A percentile compares a stretch with the other conserved stretches of the same genome.
These are phyloP conservation scores for Synanthedon tipuliformis DNA, from an alignment of 2,888 invertebrate genomes.

Conservation along the genomic window DNA sequence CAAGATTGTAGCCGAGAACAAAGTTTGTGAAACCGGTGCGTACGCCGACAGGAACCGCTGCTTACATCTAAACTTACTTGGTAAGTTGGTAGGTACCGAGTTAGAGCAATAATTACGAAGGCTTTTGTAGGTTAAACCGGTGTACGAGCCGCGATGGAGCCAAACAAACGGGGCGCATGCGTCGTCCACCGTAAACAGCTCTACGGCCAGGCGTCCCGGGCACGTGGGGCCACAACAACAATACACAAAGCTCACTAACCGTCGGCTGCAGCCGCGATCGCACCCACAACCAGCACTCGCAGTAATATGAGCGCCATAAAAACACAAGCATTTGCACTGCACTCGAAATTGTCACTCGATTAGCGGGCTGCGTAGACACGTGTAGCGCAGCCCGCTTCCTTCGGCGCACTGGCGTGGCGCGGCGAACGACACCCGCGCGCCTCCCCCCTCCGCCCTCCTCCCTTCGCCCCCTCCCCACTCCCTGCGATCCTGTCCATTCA, in stretches of 20 bases:
- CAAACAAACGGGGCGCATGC: conserved; percentile 61
- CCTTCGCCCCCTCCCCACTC: conserved; percentile 15
- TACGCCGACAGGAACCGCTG: neutral
- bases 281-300: conserved; percentile 73
- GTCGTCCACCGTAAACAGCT: conserved; percentile 57
- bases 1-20: neutral
- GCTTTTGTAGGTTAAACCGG: conserved; percentile 57
- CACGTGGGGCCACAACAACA: conserved; percentile 32
- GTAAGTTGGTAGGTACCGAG: conserved; percentile 5
- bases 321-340: conserved; percentile 77
- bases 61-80: conserved; percentile 32
- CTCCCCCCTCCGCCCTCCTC: conserved; percentile 3
- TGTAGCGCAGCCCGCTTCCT: conserved; percentile 24
- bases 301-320: conserved; percentile 84
- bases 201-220: conserved; percentile 32
- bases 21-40: neutral
- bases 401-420: conserved; percentile 33
- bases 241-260: conserved; percentile 30
- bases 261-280: conserved; percentile 60
- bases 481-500: conserved; percentile 52
- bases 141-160: conserved; percentile 56
- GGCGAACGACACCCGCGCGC: conserved; percentile 9
- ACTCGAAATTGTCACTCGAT: conserved; percentile 46
- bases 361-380: conserved; percentile 58
- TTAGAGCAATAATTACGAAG: conserved; percentile 34